These are phyloP conservation scores for Euschistus heros DNA, from an alignment of 1,140 invertebrate genomes.

Conservation along the genomic window DNA sequence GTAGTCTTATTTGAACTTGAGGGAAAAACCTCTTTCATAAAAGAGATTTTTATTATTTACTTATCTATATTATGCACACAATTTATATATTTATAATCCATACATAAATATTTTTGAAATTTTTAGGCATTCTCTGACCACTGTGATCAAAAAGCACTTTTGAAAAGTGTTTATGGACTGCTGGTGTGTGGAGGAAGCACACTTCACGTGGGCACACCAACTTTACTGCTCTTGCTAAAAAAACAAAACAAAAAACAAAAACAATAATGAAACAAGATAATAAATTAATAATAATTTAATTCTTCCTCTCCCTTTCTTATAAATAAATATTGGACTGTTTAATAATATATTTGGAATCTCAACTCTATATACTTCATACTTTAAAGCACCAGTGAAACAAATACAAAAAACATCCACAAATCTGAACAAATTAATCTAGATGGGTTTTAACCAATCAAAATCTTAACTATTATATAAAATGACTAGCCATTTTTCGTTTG, in stretches of 20 bases:
- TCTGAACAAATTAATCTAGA: too few relatives aligned
- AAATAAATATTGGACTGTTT: too few relatives aligned
- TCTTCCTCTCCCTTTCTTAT: too few relatives aligned
- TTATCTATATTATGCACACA: conserved; percentile 8
- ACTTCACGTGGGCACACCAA: not conserved
- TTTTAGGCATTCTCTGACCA: conserved; percentile 13
- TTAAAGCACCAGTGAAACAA: too few relatives aligned
- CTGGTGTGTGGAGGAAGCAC: not conserved
- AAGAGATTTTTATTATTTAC: conserved; percentile 7
- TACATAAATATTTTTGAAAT: conserved; percentile 12
- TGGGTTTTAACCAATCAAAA: too few relatives aligned
- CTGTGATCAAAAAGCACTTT: conserved; percentile 11
- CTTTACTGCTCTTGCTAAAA: conserved; percentile 4
- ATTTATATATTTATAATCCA: conserved; percentile 6
- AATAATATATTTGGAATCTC: too few relatives aligned
- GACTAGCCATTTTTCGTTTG: too few relatives aligned
- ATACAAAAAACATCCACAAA: too few relatives aligned
- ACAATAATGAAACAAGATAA: too few relatives aligned
- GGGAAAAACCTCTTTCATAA: conserved; percentile 16
- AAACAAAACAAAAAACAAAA: not conserved
- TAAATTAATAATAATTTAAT: too few relatives aligned
- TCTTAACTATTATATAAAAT: too few relatives aligned
- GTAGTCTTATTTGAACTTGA: not conserved
- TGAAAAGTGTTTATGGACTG: conserved; percentile 1
- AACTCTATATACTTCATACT: too few relatives aligned